Base-by-base conservation (phyloP, 2,797 vertebrate genomes). In the Antennarius maculatus region DNA sequence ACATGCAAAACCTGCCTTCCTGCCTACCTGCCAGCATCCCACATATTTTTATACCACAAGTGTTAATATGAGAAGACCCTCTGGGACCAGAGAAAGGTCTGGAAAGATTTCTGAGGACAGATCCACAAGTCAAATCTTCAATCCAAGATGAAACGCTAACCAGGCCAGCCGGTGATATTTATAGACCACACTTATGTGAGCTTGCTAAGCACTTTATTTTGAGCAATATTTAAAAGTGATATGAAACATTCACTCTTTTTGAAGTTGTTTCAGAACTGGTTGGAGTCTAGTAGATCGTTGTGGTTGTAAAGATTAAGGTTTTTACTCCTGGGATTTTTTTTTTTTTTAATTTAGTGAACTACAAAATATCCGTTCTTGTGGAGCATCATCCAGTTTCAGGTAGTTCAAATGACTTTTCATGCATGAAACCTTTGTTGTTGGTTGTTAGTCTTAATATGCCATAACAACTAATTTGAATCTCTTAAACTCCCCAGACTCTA, bases 101-200 rank as follows among this genome's bases (percentile, higher is more conserved):
- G 69, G 86, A 89, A 66, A 66, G 28, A 28, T 68, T 59, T 75
- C 66, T 78, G 50, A 61, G 51, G 51, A 12, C 63, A 55, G 68
- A 45, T 57, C 60, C 68, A 45, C 34, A 1, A 39, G 54, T 74
- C 41, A 7, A 37, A 48, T 12, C 31, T 45, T 69, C 69, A 62
- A 34, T 77, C 76, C 76, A 79, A 83, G 66, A 79, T 83, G 89
- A 83, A 84, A 83, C n/a, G 61, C 60, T 71, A 73, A 84, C 82
- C 74, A 58, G 52, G 56, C 60, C 62, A 42, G 63, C 8, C 4
- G 17, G 45, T 77, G 53, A 49, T 91, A 89, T 89, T 86, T 73
- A 83, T 91, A 89, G 88, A 71, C 0, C 3, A 46, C 63, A 63
- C 62, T 65, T 58, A 78, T 62, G 61, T 1, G 28, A 74, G 58